Conservation (phyloP, 2,797 vertebrate genomes). For the Spinus pinus region DNA sequence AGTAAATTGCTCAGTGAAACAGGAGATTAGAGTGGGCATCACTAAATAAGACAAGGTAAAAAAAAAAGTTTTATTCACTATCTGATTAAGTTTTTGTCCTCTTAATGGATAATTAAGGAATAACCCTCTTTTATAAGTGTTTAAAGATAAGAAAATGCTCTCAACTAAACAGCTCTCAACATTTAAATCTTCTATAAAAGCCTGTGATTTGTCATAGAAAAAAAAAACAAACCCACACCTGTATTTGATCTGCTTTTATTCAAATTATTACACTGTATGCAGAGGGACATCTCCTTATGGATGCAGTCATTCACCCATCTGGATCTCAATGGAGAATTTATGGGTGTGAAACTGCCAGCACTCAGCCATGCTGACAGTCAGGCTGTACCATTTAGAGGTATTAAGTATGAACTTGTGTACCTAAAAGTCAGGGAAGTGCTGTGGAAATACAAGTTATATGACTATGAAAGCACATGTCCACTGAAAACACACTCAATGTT, state of each 20-base stretch:
- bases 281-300: not conserved
- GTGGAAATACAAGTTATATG: not conserved
- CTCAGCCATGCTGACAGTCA: not conserved
- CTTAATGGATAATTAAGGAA: constrained; percentile 12
- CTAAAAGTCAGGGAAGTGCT: not conserved
- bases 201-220: not conserved
- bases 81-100: constrained; percentile 29
- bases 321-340: not conserved
- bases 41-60: not conserved
- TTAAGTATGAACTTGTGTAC: not conserved
- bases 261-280: not conserved
- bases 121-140: constrained; percentile 6
- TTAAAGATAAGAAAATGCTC: constrained; percentile 35
- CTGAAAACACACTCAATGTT: not conserved
- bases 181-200: constrained; percentile 8
- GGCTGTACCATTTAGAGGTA: not conserved
- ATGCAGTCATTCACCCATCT: not conserved
- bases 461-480: not conserved
- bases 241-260: constrained; percentile 11
- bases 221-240: accelerated
- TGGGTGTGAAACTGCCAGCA: not conserved
- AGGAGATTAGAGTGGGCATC: not conserved
- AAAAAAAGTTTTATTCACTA: not conserved
- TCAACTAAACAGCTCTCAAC: constrained; percentile 26
- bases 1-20: not conserved